Evolutionary conservation across 2,888 invertebrate species (phyloP).

Genomic region (Dasysyrphus tricinctus): DNA sequence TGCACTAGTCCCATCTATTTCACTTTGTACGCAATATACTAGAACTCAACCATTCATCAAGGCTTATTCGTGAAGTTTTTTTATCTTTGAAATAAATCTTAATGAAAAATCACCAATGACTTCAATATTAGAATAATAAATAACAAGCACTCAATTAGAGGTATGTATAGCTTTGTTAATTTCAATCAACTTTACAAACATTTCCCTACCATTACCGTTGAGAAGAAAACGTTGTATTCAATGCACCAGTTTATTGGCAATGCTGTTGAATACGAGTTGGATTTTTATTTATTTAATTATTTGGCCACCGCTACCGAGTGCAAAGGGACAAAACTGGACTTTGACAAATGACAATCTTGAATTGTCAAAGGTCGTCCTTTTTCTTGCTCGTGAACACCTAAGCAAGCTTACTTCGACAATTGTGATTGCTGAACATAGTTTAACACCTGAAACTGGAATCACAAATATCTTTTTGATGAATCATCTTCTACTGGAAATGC

Average conservation of each 20-base stretch:
- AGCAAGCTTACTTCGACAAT: background rate
- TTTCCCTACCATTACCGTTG: too few relatives aligned
- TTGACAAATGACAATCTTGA: background rate
- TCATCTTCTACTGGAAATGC: background rate
- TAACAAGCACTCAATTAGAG: background rate
- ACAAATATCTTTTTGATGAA: background rate
- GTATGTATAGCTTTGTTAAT: background rate
- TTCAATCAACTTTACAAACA: constrained; percentile 9
- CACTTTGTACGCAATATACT: too few relatives aligned
- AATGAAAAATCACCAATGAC: constrained; percentile 1
- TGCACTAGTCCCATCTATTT: too few relatives aligned
- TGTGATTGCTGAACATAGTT: constrained; percentile 21
- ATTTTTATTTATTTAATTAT: background rate
- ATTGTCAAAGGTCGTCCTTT: background rate
- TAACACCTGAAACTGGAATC: background rate
- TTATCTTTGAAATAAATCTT: background rate
- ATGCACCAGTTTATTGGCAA: background rate
- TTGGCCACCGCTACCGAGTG: background rate
- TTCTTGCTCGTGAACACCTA: background rate
- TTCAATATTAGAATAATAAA: constrained; percentile 15
- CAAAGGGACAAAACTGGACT: background rate
- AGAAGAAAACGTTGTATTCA: background rate
- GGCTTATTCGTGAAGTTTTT: background rate
- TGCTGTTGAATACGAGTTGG: background rate
- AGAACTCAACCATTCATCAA: too few relatives aligned